Percentiles rank a stretch among this genome's conserved stretches.
phyloP scores from a whole-genome alignment of 1,140 invertebrate genomes.

The Danaus plexippus region DNA sequence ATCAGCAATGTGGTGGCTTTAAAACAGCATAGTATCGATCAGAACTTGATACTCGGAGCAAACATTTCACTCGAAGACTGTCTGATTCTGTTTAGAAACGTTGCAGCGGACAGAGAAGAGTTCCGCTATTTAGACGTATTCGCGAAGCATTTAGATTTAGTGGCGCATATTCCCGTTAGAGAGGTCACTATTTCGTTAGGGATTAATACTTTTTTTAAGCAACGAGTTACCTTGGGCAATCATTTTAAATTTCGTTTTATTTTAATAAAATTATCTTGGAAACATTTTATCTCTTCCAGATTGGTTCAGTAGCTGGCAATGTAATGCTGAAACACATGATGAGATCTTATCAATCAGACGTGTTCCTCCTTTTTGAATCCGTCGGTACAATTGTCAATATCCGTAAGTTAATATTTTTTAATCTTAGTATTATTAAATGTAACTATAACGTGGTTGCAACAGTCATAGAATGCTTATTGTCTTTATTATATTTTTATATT shows the following conservation, averaged over 20 bases:
- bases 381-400: conserved; percentile 23
- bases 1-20: conserved; percentile 78
- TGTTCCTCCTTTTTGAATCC: conserved; percentile 66
- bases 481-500: too few species aligned
- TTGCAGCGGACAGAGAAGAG: conserved; percentile 51
- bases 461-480: too few species aligned
- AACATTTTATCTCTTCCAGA: conserved; percentile 58
- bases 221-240: neutral
- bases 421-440: too few species aligned
- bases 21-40: conserved; percentile 68
- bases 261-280: conserved; percentile 2
- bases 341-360: conserved; percentile 82
- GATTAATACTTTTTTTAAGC: neutral
- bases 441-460: too few species aligned
- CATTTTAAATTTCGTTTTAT: too few species aligned
- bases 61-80: conserved; percentile 76
- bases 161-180: conserved; percentile 76
- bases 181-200: conserved; percentile 64
- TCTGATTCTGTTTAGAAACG: conserved; percentile 74
- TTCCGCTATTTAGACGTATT: conserved; percentile 66
- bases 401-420: conserved; percentile 16
- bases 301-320: conserved; percentile 83
- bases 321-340: conserved; percentile 82
- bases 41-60: conserved; percentile 74
- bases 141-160: conserved; percentile 69